These are phyloP conservation scores for Sebastes itinus DNA, from an alignment of 2,797 vertebrate genomes.

Conservation along the genomic window DNA sequence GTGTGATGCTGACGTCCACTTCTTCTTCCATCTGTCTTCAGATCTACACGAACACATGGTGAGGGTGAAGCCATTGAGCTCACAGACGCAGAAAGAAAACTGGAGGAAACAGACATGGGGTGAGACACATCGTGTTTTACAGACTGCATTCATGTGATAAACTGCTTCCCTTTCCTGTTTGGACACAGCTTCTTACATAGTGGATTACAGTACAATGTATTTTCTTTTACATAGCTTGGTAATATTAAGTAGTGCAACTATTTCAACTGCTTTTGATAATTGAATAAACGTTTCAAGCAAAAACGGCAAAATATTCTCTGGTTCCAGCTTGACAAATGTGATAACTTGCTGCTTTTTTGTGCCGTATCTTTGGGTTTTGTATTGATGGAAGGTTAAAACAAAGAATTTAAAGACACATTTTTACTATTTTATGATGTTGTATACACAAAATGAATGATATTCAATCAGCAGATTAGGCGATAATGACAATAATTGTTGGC, in stretches of 20 bases:
- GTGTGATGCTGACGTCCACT: neutral
- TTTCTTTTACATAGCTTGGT: neutral
- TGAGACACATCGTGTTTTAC: constrained; percentile 12
- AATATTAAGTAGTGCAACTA: neutral
- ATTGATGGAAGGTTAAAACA: too few relatives aligned
- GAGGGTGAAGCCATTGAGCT: neutral
- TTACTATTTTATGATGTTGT: neutral
- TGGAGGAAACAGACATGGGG: constrained; percentile 45
- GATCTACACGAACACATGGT: constrained; percentile 2
- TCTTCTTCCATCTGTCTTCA: constrained; percentile 3
- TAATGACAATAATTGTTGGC: neutral
- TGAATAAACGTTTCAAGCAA: neutral
- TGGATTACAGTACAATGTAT: neutral
- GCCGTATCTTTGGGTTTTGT: neutral
- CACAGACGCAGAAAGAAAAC: neutral
- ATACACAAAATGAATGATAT: neutral
- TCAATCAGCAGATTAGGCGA: neutral
- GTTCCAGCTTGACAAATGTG: neutral
- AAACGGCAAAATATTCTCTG: neutral
- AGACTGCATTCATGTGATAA: neutral
- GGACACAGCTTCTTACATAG: neutral
- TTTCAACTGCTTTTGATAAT: neutral
- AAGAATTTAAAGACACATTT: neutral
- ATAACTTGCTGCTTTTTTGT: neutral
- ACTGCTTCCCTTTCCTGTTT: neutral